A percentile compares a stretch with the other conserved stretches of the same genome.
These are phyloP conservation scores for Amblyornis subalaris DNA, from an alignment of 2,113 vertebrate genomes.

Conservation along the genomic window DNA sequence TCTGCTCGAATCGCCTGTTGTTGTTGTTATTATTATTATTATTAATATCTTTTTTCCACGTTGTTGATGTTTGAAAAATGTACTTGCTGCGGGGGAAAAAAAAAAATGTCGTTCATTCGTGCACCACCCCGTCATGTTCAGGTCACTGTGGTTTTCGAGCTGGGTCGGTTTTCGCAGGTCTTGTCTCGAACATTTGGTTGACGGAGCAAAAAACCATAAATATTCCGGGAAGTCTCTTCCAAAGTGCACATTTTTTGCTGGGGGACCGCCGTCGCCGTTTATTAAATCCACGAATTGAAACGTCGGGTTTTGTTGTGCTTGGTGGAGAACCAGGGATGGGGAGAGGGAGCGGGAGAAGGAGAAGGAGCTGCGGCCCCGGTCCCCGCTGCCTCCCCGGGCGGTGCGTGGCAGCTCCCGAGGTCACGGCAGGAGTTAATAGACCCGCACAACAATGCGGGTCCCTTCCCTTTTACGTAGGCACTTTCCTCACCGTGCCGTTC, in stretches of 20 bases:
- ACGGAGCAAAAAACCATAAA: not conserved
- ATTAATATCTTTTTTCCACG: not conserved
- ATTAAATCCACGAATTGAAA: not conserved
- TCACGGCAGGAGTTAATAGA: not conserved
- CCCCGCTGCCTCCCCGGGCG: not conserved
- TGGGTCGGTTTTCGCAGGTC: not conserved
- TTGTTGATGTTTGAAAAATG: slow-evolving; percentile 28
- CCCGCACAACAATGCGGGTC: not conserved
- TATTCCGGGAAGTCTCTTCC: not conserved
- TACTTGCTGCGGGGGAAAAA: not conserved
- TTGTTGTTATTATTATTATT: not conserved
- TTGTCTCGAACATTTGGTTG: not conserved
- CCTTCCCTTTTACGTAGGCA: not conserved
- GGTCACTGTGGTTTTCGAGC: not conserved
- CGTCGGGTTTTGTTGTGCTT: not conserved
- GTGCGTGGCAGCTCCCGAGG: not conserved
- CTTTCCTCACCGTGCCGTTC: not conserved
- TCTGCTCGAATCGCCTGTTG: slow-evolving; percentile 1
- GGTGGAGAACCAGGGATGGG: rapidly evolving
- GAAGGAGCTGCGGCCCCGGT: not conserved
- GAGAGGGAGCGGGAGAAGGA: not conserved
- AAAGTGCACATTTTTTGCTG: not conserved
- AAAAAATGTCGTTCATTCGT: not conserved
- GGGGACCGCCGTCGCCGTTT: not conserved
- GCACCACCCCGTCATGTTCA: not conserved